Evolutionary conservation across 2,888 invertebrate genomes (phyloP).

Genomic region (Melinaea marsaeus): DNA sequence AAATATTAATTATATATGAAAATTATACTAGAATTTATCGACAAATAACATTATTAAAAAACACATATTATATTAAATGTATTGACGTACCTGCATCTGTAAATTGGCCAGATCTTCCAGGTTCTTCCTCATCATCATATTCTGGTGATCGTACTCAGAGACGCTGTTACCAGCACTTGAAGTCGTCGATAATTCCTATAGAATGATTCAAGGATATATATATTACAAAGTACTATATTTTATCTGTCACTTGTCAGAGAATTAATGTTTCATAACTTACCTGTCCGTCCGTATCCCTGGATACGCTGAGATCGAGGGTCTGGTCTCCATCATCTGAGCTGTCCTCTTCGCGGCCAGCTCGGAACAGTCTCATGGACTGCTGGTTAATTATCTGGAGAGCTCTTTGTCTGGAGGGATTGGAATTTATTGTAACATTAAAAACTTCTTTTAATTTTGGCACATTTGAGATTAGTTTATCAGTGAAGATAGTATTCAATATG

Average conservation of each 20-base stretch:
- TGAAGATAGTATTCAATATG: no score
- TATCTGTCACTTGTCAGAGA: not conserved
- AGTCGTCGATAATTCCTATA: conserved; percentile 70
- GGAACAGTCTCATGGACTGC: conserved; percentile 68
- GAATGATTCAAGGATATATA: not conserved
- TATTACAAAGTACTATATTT: not conserved
- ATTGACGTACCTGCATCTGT: conserved; percentile 66
- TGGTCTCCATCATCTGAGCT: conserved; percentile 76
- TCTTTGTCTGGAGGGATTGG: conserved; percentile 54
- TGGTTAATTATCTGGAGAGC: conserved; percentile 71
- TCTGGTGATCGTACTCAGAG: conserved; percentile 73
- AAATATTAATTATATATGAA: not conserved
- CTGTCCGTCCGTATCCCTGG: conserved; percentile 73
- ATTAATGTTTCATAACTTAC: conserved; percentile 36
- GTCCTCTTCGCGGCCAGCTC: conserved; percentile 66
- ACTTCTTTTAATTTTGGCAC: no score
- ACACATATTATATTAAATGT: not conserved
- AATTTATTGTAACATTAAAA: no score
- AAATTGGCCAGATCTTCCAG: conserved; percentile 72
- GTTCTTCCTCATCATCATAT: conserved; percentile 71
- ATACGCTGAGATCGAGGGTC: conserved; percentile 71
- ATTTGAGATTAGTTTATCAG: no score
- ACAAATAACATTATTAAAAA: not conserved
- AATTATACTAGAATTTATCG: not conserved
- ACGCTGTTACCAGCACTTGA: conserved; percentile 75